Conservation (phyloP, 2,888 invertebrate species). For the Macrosoma leucophasiata region DNA sequence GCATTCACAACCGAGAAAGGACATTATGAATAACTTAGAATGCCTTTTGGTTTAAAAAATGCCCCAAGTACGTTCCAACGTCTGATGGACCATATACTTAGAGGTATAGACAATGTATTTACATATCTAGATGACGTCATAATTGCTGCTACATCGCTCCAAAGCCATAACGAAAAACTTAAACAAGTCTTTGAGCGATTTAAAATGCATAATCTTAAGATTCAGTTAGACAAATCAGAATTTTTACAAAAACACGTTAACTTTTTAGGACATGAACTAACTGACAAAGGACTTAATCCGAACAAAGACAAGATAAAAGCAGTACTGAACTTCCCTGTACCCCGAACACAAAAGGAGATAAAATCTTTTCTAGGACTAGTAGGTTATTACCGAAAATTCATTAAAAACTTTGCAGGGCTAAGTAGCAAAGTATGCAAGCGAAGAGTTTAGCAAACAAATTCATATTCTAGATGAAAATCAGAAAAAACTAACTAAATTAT, state of each 20-base stretch:
- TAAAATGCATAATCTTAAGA: conserved; percentile 17
- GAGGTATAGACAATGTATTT: conserved; percentile 27
- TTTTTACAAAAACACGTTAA: conserved; percentile 29
- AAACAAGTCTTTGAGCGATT: conserved; percentile 29
- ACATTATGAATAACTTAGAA: conserved; percentile 33
- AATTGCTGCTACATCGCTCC: conserved; percentile 22
- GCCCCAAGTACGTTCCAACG: conserved; percentile 35
- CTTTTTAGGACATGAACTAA: conserved; percentile 35
- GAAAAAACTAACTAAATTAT: too few relatives aligned
- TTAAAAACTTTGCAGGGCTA: conserved; percentile 19
- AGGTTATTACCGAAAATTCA: conserved; percentile 31
- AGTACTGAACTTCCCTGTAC: conserved; percentile 25
- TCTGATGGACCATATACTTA: conserved; percentile 32
- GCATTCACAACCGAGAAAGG: conserved; percentile 32
- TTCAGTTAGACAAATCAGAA: conserved; percentile 29
- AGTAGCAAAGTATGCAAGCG: too few relatives aligned
- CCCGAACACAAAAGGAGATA: conserved; percentile 28
- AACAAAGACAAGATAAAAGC: conserved; percentile 30
- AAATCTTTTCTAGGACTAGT: conserved; percentile 31
- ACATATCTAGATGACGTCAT: conserved; percentile 34
- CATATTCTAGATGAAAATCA: too few relatives aligned
- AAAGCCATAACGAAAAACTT: conserved; percentile 28
- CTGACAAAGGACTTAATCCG: conserved; percentile 32
- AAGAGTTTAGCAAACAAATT: too few relatives aligned
- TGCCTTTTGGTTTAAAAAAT: conserved; percentile 34